Conservation (phyloP, 2,113 vertebrate species). For the Gallinago media region DNA sequence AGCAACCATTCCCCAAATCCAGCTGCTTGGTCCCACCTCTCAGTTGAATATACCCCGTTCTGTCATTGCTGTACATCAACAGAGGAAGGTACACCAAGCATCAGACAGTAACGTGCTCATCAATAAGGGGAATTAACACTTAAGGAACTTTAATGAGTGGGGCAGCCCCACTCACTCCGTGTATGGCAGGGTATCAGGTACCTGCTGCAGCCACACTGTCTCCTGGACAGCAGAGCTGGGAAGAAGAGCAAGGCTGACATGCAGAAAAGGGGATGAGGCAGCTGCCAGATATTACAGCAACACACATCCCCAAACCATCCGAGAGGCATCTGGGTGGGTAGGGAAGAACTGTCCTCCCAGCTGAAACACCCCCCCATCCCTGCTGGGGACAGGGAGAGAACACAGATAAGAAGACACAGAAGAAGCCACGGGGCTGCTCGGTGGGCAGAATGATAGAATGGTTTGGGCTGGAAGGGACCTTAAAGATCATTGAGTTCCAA, state of each 20-base stretch:
- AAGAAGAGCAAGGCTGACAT: background rate
- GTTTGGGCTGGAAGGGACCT: background rate
- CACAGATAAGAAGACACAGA: too few relatives aligned
- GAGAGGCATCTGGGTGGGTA: accelerated
- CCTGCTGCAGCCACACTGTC: background rate
- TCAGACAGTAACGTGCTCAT: background rate
- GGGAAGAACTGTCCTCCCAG: background rate
- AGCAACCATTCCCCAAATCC: background rate
- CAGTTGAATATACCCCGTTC: accelerated
- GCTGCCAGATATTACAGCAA: accelerated
- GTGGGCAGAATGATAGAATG: background rate
- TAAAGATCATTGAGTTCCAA: background rate
- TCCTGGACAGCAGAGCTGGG: background rate
- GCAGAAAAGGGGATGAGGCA: background rate
- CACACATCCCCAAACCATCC: background rate
- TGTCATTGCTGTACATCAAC: background rate
- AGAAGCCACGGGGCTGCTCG: accelerated
- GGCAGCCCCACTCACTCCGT: background rate
- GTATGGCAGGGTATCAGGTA: background rate
- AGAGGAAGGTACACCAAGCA: background rate
- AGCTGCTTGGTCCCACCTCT: background rate
- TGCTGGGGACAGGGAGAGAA: background rate
- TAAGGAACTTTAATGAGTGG: background rate
- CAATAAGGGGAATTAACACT: background rate
- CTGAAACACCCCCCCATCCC: background rate